Evolutionary conservation across 1,140 invertebrate genomes (phyloP), one percentile per base, ranked within the genome.

Genomic region (Sitophilus oryzae): DNA sequence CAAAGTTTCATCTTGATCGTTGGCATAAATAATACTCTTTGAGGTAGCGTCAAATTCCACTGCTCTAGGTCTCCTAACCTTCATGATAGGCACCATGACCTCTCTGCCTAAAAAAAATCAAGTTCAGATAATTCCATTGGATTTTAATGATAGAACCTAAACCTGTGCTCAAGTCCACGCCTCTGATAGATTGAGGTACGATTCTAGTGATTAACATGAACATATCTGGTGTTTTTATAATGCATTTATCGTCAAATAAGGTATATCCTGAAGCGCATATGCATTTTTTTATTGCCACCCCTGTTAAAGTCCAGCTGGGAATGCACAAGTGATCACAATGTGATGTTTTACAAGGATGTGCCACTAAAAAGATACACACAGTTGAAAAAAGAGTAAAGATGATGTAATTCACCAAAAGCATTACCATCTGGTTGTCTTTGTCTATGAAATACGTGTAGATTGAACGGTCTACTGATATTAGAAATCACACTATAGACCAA

Each of bases 271-370:
- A 76, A 34, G 77, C 73, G 67, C 88, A 90, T 22, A 83, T 60
- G 72, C 88, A 91, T 52, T 79, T 79, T 50, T 75, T 78, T 52
- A 64, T 54, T 40, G 77, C 69, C 49, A 76, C 68, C 61, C 69
- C 66, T 4, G 47, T 41, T n/a, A 75, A 73, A 34, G 76, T 77
- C 76, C 80, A 84, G 8, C 75, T 61, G 3, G 82, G 76, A 41
- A 81, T 75, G 72, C 89, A 91, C 41, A 87, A 75, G 72, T 91
- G 87, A 55, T 82, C 79, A 74, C 88, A 91, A 66, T 85, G 85
- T 51, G 76, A 59, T 21, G 71, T 71, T 57, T 79, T 76, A 70
- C 89, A 92, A 30, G 86, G 86, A 75, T 90, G 86, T 10, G 76
- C 66, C 58, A 80, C 80, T 79, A 62, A 38, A 71, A 66, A 59